These are phyloP conservation scores for Calliopsis andreniformis DNA, from an alignment of 1,140 invertebrate species.

Conservation along the genomic window DNA sequence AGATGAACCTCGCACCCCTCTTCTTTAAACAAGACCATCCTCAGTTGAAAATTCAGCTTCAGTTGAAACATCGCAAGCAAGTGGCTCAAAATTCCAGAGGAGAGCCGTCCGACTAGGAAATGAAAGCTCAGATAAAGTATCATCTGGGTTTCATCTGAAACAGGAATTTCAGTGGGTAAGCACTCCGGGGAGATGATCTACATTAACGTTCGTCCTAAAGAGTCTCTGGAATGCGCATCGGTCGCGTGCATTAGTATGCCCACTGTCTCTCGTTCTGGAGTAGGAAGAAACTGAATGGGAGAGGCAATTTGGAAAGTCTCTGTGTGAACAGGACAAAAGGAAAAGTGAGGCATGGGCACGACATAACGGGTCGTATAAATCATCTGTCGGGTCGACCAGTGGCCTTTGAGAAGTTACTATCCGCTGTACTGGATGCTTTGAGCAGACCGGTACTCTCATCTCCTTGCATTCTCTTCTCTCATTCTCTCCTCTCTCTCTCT, in stretches of 20 bases:
- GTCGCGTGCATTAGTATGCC: conserved; percentile 25
- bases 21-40: too few relatives aligned
- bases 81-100: too few relatives aligned
- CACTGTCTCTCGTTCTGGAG: conserved; percentile 18
- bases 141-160: too few relatives aligned
- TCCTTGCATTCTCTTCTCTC: conserved; percentile 3
- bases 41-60: too few relatives aligned
- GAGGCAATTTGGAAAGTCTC: conserved; percentile 66
- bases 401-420: conserved; percentile 70
- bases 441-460: conserved; percentile 48
- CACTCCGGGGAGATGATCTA: conserved; percentile 29
- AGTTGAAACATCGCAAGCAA: too few relatives aligned
- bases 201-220: conserved; percentile 25
- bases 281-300: conserved; percentile 61
- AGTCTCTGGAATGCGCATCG: conserved; percentile 26
- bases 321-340: conserved; percentile 67
- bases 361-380: conserved; percentile 76
- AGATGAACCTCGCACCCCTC: too few relatives aligned
- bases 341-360: conserved; percentile 71
- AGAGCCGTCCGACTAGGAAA: too few relatives aligned
- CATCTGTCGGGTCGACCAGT: conserved; percentile 73
- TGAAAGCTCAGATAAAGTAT: too few relatives aligned
- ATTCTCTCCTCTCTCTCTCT: conserved; percentile 13
- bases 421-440: conserved; percentile 60
- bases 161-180: not conserved